phyloP scores from a whole-genome alignment of 2,888 invertebrate species.

The Sesia bembeciformis region DNA sequence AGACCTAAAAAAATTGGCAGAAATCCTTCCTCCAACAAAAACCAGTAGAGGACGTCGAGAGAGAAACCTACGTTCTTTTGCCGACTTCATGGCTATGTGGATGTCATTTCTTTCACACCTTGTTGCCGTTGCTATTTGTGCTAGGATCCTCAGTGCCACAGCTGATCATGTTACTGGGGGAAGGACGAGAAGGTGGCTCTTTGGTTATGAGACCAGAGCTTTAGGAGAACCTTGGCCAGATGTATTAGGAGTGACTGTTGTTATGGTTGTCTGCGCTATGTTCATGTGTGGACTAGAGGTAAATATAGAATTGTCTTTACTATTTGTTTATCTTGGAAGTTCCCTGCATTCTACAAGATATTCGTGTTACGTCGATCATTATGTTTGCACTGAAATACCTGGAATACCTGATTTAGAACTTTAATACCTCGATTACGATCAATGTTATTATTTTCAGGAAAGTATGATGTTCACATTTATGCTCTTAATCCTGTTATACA shows the following conservation, averaged over 20 bases:
- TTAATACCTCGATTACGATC: no score
- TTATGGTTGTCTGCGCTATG: constrained; percentile 75
- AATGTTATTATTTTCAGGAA: constrained; percentile 39
- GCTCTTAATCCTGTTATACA: constrained; percentile 50
- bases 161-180: constrained; percentile 77
- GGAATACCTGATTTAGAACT: no score
- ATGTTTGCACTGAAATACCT: no score
- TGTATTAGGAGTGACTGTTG: constrained; percentile 75
- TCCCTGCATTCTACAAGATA: no score
- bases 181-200: constrained; percentile 73
- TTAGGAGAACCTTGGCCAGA: constrained; percentile 79
- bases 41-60: constrained; percentile 53
- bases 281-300: constrained; percentile 79
- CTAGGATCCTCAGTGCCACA: constrained; percentile 76
- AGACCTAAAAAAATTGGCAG: constrained; percentile 51
- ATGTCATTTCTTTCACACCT: constrained; percentile 73
- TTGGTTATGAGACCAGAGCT: constrained; percentile 73
- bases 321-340: no score
- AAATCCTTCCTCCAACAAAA: constrained; percentile 50
- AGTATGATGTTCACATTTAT: constrained; percentile 66
- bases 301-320: constrained; percentile 6
- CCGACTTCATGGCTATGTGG: constrained; percentile 76
- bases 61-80: constrained; percentile 64
- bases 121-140: constrained; percentile 76
- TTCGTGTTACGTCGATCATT: no score